phyloP scores from a whole-genome alignment of 2,797 vertebrate genomes.

The Labroides dimidiatus region DNA sequence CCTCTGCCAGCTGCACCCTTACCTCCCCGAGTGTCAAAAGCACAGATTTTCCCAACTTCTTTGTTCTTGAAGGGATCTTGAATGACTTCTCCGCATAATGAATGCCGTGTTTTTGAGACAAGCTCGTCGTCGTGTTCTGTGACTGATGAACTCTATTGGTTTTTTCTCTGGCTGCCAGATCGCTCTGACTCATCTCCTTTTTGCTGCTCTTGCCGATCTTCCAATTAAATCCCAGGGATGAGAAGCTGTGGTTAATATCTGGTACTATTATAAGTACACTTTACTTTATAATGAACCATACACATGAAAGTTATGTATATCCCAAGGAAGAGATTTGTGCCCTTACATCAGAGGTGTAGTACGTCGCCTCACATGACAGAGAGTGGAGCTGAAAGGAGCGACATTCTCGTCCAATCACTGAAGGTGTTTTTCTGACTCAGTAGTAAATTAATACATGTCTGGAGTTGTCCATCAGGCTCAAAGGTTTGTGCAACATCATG shows the following conservation, averaged over 20 bases:
- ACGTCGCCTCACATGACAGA: neutral
- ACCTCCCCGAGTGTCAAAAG: conserved; percentile 37
- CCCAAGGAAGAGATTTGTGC: neutral
- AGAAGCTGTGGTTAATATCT: conserved; percentile 40
- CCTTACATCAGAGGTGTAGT: neutral
- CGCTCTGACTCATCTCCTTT: conserved; percentile 64
- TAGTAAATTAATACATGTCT: neutral
- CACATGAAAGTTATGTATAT: conserved; percentile 13
- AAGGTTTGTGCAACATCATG: too few relatives aligned
- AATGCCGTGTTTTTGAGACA: conserved; percentile 53
- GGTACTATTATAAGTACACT: conserved; percentile 30
- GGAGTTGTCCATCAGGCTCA: too few relatives aligned
- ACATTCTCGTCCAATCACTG: neutral
- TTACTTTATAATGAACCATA: conserved; percentile 28
- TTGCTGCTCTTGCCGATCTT: conserved; percentile 26
- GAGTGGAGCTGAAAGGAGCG: neutral
- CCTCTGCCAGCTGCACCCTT: conserved; percentile 66
- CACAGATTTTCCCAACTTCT: conserved; percentile 51
- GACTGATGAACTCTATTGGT: conserved; percentile 46
- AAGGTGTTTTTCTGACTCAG: neutral
- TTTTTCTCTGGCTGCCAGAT: conserved; percentile 46
- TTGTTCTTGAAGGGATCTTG: conserved; percentile 66
- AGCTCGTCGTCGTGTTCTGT: conserved; percentile 29
- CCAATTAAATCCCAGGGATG: conserved; percentile 49
- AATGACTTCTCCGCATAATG: conserved; percentile 60